These are phyloP conservation scores for Anhinga rufa DNA, from an alignment of 2,113 vertebrate genomes.

Conservation along the genomic window DNA sequence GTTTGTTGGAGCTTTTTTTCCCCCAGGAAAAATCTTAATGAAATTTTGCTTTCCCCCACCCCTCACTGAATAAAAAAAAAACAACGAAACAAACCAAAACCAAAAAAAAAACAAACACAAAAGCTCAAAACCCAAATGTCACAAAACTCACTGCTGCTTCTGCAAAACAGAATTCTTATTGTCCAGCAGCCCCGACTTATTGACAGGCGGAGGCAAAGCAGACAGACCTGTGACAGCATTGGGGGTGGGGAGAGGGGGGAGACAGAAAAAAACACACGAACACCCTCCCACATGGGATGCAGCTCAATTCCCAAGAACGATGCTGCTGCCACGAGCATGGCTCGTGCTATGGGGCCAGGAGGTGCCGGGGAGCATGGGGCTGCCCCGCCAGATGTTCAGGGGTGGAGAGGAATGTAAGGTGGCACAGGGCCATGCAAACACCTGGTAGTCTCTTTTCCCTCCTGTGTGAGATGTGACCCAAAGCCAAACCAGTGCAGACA, in stretches of 20 bases:
- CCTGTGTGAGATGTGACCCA: neutral
- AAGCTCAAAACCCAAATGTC: slow-evolving; percentile 11
- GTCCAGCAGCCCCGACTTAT: neutral
- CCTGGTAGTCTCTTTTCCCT: neutral
- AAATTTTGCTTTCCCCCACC: neutral
- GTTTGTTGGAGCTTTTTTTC: neutral
- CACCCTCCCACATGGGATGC: neutral
- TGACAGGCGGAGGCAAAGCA: slow-evolving; percentile 54
- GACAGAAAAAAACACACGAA: neutral
- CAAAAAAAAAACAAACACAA: neutral
- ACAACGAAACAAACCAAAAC: neutral
- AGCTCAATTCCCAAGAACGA: neutral
- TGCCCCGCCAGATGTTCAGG: neutral
- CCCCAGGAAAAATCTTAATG: neutral
- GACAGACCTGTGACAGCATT: slow-evolving; percentile 8
- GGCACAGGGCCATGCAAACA: rapidly evolving
- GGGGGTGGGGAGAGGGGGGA: neutral
- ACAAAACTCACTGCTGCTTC: neutral
- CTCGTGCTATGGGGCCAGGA: rapidly evolving
- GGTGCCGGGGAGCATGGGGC: neutral
- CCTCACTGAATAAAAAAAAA: neutral
- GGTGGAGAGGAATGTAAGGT: neutral
- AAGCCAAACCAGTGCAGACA: neutral
- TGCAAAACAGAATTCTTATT: neutral
- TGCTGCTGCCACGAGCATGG: neutral